Evolutionary conservation across 1,140 invertebrate species (phyloP), one percentile per base, ranked within the genome.

Genomic region (Galendromus occidentalis): DNA sequence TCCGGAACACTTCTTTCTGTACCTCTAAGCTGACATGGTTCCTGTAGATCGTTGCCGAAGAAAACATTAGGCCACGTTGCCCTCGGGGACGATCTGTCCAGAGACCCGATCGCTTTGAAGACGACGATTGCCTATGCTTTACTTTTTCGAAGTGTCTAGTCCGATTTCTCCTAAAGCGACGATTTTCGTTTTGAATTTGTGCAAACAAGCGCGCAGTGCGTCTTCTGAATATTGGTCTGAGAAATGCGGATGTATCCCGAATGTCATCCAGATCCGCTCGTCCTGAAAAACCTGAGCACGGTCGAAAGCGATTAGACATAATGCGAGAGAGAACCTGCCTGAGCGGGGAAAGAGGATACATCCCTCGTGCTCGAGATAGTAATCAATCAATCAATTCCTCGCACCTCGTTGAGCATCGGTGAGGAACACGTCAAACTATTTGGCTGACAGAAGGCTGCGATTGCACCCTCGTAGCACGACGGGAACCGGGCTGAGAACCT

Each of bases 241-340:
- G 51, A 59, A 59, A 59, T 59, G 51, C 12, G 51, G 51, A 59
- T 59, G 51, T 4, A 59, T 22, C 22, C 51, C 51, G 22, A 59
- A 59, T 1, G 51, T 59, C 51, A 59, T 59, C 51, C 51, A 59
- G 14, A 59, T 25, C 33, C 33, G 25, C 14, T 59, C 51, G 17
- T 25, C 25, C 25, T 25, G 51, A 22, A 20, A 59, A 25, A 22
- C 51, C 51, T 59, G 14, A 39, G 4, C 33, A 39, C 33, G 9
- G 9, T 39, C 4, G 33, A 39, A 39, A 6, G 33, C 4, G 33
- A 39, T n/a, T n/a, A n/a, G n/a, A n/a, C n/a, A n/a, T n/a, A n/a
- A n/a, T n/a, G n/a, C n/a, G n/a, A n/a, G n/a, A n/a, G n/a, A n/a
- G n/a, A n/a, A n/a, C n/a, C n/a, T n/a, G n/a, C n/a, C n/a, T n/a